Evolutionary conservation across 2,113 vertebrate genomes (phyloP).

Genomic region (Prietella phreatophila): DNA sequence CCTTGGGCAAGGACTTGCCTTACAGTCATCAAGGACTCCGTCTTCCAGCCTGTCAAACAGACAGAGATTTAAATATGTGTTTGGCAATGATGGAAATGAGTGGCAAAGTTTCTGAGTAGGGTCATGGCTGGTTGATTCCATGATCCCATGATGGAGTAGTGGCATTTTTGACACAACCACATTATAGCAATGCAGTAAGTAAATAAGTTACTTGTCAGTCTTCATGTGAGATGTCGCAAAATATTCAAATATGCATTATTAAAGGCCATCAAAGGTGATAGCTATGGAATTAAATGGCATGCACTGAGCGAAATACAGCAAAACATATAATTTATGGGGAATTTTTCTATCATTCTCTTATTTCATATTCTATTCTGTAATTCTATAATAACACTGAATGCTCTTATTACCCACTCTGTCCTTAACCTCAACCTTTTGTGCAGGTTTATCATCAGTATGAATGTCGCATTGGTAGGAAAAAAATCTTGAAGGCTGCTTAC

Average conservation of each 20-base stretch:
- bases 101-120: background rate
- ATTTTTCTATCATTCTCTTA: background rate
- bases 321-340: background rate
- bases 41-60: constrained; percentile 11
- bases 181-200: background rate
- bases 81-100: background rate
- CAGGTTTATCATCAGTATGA: background rate
- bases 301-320: background rate
- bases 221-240: background rate
- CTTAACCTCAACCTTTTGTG: background rate
- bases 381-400: background rate
- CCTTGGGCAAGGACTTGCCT: constrained; percentile 22
- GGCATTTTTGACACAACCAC: background rate
- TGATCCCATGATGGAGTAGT: constrained; percentile 4
- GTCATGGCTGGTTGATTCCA: constrained; percentile 10
- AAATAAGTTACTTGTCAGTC: constrained; percentile 12
- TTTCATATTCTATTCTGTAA: background rate
- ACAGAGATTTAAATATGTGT: constrained; percentile 30
- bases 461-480: background rate
- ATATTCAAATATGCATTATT: background rate
- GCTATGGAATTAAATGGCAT: background rate
- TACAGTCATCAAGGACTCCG: background rate
- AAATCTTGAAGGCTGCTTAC: background rate
- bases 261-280: background rate
- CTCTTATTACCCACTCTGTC: background rate